Conservation (phyloP, 1,140 invertebrate genomes). For the Dendrolimus punctatus region DNA sequence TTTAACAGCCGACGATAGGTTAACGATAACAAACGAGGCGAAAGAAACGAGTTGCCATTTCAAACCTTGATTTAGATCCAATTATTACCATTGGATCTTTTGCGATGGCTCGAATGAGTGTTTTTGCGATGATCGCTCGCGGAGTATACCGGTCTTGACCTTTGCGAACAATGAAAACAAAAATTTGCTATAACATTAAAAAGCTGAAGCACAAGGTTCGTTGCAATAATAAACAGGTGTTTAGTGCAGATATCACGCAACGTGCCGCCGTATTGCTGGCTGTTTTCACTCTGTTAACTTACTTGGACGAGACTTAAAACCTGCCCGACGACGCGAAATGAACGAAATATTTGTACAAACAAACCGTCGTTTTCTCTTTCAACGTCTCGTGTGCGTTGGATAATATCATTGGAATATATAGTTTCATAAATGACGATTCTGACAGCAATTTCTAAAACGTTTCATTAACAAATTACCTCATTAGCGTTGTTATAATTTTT, state of each 20-base stretch:
- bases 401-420: too few species aligned
- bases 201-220: constrained; percentile 32
- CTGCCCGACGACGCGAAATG: constrained; percentile 39
- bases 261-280: constrained; percentile 22
- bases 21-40: constrained; percentile 49
- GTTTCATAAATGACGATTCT: too few species aligned
- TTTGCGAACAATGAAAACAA: constrained; percentile 37
- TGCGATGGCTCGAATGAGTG: constrained; percentile 8
- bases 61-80: constrained; percentile 20
- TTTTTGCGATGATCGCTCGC: not conserved
- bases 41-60: constrained; percentile 14
- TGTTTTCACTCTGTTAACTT: constrained; percentile 50
- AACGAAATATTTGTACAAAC: constrained; percentile 53
- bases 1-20: constrained; percentile 38
- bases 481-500: too few species aligned
- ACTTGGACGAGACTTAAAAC: constrained; percentile 39
- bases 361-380: constrained; percentile 50
- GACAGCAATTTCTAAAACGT: too few species aligned
- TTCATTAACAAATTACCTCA: too few species aligned
- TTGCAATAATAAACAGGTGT: constrained; percentile 38
- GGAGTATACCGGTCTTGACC: constrained; percentile 34
- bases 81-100: constrained; percentile 5
- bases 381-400: constrained; percentile 8
- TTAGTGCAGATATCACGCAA: constrained; percentile 41
- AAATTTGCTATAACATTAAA: constrained; percentile 23